Evolutionary conservation across 64 coral and sea anemone genomes (phyloP), one percentile per base, ranked within the genome.

Genomic region (Anthopleura sola): DNA sequence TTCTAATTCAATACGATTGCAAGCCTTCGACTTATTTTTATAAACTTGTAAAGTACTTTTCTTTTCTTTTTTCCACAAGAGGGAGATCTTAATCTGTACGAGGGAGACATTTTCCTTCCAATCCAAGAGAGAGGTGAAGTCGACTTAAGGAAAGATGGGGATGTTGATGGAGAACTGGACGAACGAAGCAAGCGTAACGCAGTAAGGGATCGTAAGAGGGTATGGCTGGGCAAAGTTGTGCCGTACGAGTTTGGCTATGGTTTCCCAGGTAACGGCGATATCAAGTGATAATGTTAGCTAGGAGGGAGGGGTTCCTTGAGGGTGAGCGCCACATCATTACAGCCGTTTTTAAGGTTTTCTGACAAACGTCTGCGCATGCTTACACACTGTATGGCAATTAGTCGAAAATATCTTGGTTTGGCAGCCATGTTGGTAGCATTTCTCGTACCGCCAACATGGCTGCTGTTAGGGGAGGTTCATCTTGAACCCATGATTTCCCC

Each of bases 231-330:
- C 47, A 83, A 83, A 21, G 55, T 83, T 29, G 55, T 83, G 8
- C 82, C 82, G 57, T 83, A 56, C 18, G 37, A 83, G 28, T 83
- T 83, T 60, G 78, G 32, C 20, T 56, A 38, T 36, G 82, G 82
- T 81, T 83, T 83, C 26, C 82, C 82, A 60, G 76, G 76, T 79
- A 48, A 36, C 75, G 5, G 9, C 26, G 33, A 36, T n/a, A n/a
- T 66, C 5, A 66, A 21, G 60, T 66, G 23, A 66, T 7, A 28
- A 29, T 24, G 9, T 66, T 7, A 26, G 23, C 23, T 4, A 66
- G n/a, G n/a, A n/a, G n/a, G n/a, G n/a, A n/a, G n/a, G n/a, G n/a
- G n/a, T n/a, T n/a, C n/a, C n/a, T n/a, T n/a, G n/a, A 66, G n/a
- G 0, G 6, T 28, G 60, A 29, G 60, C 20, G 9, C 23, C 8